A percentile compares a stretch with the other conserved stretches of the same genome.
Evolutionary conservation across 2,888 invertebrate genomes (phyloP).

Genomic region (Kuschelorhynchus macadamiae): DNA sequence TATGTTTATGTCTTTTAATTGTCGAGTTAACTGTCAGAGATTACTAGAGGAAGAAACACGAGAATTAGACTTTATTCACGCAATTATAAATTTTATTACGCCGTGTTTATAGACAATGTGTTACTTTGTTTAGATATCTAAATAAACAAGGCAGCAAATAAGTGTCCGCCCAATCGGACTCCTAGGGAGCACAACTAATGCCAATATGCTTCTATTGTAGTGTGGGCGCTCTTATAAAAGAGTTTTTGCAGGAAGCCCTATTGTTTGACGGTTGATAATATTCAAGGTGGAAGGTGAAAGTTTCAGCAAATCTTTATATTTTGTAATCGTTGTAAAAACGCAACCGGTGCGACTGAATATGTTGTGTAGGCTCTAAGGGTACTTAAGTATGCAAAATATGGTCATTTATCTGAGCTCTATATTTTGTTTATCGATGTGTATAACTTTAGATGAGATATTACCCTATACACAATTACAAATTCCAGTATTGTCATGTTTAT

Average conservation of each 20-base stretch:
- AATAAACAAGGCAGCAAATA: conserved; percentile 43
- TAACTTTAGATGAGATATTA: too few species aligned
- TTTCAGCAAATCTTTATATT: too few species aligned
- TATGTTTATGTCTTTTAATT: neutral
- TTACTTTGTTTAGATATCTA: conserved; percentile 40
- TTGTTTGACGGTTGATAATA: too few species aligned
- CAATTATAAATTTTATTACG: conserved; percentile 29
- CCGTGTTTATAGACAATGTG: conserved; percentile 41
- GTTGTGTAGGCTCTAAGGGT: too few species aligned
- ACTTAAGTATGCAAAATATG: too few species aligned
- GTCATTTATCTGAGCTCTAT: too few species aligned
- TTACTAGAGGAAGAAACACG: neutral
- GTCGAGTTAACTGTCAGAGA: neutral
- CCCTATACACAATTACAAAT: too few species aligned
- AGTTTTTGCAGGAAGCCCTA: conserved; percentile 44
- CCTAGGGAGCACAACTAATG: conserved; percentile 36
- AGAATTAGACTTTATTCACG: conserved; percentile 19
- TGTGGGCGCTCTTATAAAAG: conserved; percentile 37
- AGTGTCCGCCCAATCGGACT: conserved; percentile 42
- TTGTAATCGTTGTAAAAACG: too few species aligned
- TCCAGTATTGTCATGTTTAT: too few species aligned
- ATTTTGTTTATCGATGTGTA: too few species aligned
- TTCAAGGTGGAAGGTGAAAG: too few species aligned
- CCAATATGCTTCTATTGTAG: conserved; percentile 41
- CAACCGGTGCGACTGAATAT: too few species aligned